Base-by-base conservation (phyloP, 2,113 vertebrate genomes). In the Pedetes capensis region DNA sequence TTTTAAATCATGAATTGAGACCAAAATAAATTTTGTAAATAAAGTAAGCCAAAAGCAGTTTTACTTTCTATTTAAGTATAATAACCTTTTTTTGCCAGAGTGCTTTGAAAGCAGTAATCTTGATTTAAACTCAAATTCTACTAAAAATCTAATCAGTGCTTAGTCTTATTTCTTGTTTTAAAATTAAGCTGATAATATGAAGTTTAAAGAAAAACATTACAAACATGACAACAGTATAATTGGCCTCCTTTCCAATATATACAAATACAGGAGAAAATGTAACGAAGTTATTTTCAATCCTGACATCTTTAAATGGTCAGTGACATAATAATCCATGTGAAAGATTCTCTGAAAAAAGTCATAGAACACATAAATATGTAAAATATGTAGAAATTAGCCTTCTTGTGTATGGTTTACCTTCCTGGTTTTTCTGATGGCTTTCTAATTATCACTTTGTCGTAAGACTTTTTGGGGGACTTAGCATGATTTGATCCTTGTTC, bases 81-180 rank as follows among this genome's bases (percentile, higher is more conserved):
- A 81, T 66, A 81, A 79, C 34, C 47, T 12, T 11, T 6, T 80
- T 84, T 74, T 87, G 63, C 34, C 44, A 82, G 92, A 83, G 47
- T 44, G 47, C 29, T 93, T 91, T 86, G 86, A 84, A 87, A 84
- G 81, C 13, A 49, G 18, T 59, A 78, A 87, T 88, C 16, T 87
- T 34, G 32, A 95, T 86, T 94, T 89, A 86, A 93, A 96, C 27
- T 72, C 10, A 93, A n/a, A 71, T 47, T 91, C n/a, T 78, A 34
- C 37, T 61, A 91, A 86, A 88, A 92, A 91, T 85, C 55, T 89
- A 92, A 94, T 74, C 68, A 96, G 29, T 71, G 25, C 23, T 86
- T 64, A 84, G 75, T 59, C 64, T 49, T 93, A 68, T 20, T 87
- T 93, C 69, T 57, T 87, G 5, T 71, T 74, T 68, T 79, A 93